Evolutionary conservation across 2,113 vertebrate species (phyloP).

Genomic region (Proteles cristata): DNA sequence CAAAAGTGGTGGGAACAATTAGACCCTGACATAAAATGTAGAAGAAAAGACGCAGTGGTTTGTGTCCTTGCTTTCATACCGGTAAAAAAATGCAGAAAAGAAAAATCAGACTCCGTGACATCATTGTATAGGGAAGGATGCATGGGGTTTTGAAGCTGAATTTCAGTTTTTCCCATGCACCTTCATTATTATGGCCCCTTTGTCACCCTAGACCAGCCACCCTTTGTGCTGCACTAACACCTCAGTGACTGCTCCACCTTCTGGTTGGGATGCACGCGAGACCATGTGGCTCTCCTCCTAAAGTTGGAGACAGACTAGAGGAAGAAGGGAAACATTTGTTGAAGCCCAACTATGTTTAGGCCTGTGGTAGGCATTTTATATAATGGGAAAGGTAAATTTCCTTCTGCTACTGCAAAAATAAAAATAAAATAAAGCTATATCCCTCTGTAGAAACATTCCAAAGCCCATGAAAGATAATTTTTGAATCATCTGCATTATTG

Average conservation of each 20-base stretch:
- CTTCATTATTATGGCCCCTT: background rate
- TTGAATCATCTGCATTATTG: conserved; percentile 9
- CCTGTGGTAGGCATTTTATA: background rate
- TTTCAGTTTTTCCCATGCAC: background rate
- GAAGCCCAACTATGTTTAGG: background rate
- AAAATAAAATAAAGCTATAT: background rate
- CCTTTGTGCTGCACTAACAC: background rate
- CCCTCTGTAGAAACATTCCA: background rate
- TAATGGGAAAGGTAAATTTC: background rate
- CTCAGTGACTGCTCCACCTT: conserved; percentile 30
- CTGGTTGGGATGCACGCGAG: background rate
- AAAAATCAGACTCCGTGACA: background rate
- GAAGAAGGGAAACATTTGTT: background rate
- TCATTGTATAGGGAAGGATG: background rate
- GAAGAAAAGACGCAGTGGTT: background rate
- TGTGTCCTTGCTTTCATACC: background rate
- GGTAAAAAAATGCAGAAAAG: background rate
- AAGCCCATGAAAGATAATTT: conserved; percentile 23
- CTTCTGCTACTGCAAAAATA: background rate
- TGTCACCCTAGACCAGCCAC: background rate
- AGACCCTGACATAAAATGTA: background rate
- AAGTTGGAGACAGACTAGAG: background rate
- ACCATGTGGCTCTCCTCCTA: background rate
- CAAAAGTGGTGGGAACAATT: background rate
- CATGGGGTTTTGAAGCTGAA: background rate